These are phyloP conservation scores for Acrocephalus arundinaceus DNA, from an alignment of 2,113 vertebrate species.

Conservation along the genomic window DNA sequence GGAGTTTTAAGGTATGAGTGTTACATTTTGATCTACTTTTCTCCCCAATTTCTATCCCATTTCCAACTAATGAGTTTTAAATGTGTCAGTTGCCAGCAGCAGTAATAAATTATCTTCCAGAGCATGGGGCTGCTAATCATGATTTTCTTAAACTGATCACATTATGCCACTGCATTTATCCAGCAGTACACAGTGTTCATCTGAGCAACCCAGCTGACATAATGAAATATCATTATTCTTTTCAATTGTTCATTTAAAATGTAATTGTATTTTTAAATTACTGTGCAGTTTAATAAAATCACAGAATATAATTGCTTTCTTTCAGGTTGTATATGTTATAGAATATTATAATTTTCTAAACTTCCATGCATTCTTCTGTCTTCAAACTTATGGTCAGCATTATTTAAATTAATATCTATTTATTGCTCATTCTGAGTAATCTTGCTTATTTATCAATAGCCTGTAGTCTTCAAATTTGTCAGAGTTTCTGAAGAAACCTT, in stretches of 20 bases:
- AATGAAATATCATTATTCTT: slow-evolving; percentile 67
- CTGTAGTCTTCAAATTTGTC: background rate
- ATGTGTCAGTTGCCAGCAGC: background rate
- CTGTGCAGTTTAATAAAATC: slow-evolving; percentile 62
- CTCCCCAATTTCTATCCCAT: background rate
- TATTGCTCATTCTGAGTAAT: background rate
- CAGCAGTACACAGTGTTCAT: slow-evolving; percentile 13
- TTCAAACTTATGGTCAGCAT: background rate
- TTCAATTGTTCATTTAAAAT: slow-evolving; percentile 65
- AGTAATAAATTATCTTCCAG: slow-evolving; percentile 12
- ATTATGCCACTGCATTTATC: background rate
- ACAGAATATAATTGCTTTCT: slow-evolving; percentile 44
- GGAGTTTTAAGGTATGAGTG: background rate
- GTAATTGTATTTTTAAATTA: slow-evolving; percentile 63
- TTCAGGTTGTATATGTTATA: slow-evolving; percentile 30
- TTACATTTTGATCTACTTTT: background rate
- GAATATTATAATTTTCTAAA: slow-evolving; percentile 2
- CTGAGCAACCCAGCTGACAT: slow-evolving; percentile 41
- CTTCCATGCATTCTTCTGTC: background rate
- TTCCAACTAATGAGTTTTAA: background rate
- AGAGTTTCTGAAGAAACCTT: background rate
- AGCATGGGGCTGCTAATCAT: background rate
- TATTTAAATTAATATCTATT: background rate
- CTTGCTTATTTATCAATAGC: background rate
- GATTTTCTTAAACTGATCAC: slow-evolving; percentile 15